Base-by-base conservation (phyloP, 2,113 vertebrate genomes). In the Cryptoleucopteryx plumbea region DNA sequence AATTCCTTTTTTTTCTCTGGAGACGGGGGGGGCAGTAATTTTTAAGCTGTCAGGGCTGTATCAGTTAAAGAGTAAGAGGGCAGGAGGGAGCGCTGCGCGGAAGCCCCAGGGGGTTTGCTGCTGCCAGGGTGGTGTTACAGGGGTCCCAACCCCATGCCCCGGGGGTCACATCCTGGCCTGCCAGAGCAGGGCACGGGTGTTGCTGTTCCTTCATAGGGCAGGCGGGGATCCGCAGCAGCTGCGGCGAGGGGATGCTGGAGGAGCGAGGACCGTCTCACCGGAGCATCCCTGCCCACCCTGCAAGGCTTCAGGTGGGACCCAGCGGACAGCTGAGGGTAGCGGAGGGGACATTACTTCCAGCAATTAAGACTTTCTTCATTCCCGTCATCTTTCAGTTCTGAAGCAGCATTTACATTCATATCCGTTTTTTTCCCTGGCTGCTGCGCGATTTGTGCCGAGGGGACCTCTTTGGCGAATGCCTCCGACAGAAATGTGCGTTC, bases 401-500 rank as follows among this genome's bases (percentile, higher is more conserved):
- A 67, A 84, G 27, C 50, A 61, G 79, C 86, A 59, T 93, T 96
- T 96, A 75, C 71, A 50, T 93, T 82, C 36, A 6, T 68, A 63
- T 10, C 65, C 63, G 16, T 78, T 96, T 94, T 94, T 72, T 62
- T 4, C 55, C 78, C 26, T 68, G 72, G 81, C 89, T 94, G 82
- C 72, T 66, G 89, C 4, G 16, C 74, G 77, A 31, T 96, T 90
- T 90, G 71, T 95, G 92, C 90, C 4, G 3, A 85, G 85, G 86
- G 92, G 61, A n/a, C 70, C 47, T 96, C 98, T 97, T 96, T 86
- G 86, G 82, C 22, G 47, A 81, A 67, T 84, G 53, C 70, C 91
- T 96, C 45, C 94, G 90, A 88, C 89, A 73, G 86, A 95, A 96
- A 89, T 96, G 81, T 97, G 88, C 97, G 96, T 97, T 97, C 91